Base-by-base conservation (phyloP, 2,797 vertebrate genomes). In the Oryzias sinensis region DNA sequence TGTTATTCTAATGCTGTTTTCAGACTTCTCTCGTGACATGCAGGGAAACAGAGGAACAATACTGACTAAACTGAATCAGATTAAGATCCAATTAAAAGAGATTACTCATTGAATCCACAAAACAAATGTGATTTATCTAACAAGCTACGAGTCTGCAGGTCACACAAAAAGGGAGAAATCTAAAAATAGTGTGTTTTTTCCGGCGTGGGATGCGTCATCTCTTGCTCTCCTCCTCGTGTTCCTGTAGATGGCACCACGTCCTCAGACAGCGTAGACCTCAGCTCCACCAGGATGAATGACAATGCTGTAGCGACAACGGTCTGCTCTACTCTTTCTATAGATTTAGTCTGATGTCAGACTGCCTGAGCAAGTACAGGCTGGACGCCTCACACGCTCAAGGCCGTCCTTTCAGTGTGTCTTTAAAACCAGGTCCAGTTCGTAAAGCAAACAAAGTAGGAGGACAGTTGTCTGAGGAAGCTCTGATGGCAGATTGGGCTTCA, bases 281-380 rank as follows among this genome's bases (percentile, higher is more conserved):
- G n/a, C 45, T 9, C 48, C 17, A 45, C 49, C 20, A 37, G 5
- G 24, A 8, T 0, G 44, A 47, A 40, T 56, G 61, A 33, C 24
- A 4, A 0, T 25, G 15, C 50, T 50, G 37, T 0, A 27, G 5
- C 53, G 43, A 22, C 9, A 22, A 8, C n/a, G 13, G 22, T 63
- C 1, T 54, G 15, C 53, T 14, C 43, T 43, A 52, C 8, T 56
- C 16, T 33, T 42, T 1, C 57, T 63, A 27, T 70, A 99, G 96
- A 92, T 97, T 81, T 95, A 98, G 49, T 89, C 91, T 68, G 95
- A 97, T 82, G 91, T 96, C 68, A 96, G 94, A 79, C 84, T 94
- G 0, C 96, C 93, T 47, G 95, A 98, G 65, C 93, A 93, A 79
- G 93, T 93, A 16, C 93, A 95, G 75, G 18, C 43, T 5, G 62